Evolutionary conservation across 2,797 vertebrate genomes (phyloP).

Genomic region (Kryptolebias ocellatus): DNA sequence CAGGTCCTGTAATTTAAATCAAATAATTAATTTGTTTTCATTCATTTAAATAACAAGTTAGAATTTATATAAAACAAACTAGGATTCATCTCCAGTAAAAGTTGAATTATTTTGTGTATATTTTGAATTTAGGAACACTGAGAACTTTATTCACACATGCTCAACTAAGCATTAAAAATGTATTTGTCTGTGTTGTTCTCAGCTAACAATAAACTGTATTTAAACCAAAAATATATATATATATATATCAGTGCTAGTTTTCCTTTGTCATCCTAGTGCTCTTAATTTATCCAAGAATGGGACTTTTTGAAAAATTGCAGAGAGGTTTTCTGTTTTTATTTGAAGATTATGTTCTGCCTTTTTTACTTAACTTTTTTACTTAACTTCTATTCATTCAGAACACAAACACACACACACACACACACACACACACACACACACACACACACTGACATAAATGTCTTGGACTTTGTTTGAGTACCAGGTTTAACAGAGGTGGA

Average conservation of each 20-base stretch:
- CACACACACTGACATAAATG: conserved; percentile 13
- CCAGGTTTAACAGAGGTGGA: conserved; percentile 52
- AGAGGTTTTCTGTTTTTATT: not conserved
- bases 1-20: too few species aligned
- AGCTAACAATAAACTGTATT: not conserved
- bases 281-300: not conserved
- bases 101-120: too few species aligned
- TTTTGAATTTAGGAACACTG: too few species aligned
- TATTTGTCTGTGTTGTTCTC: not conserved
- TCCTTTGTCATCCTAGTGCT: not conserved
- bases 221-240: too few species aligned
- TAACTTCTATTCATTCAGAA: not conserved
- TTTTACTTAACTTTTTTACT: not conserved
- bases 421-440: conserved; percentile 15
- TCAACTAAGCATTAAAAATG: too few species aligned
- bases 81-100: too few species aligned
- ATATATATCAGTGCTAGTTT: too few species aligned
- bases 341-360: too few species aligned
- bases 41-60: too few species aligned
- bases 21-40: too few species aligned
- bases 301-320: not conserved
- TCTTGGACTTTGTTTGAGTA: conserved; percentile 38
- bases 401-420: conserved; percentile 14
- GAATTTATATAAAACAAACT: too few species aligned
- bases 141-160: too few species aligned